These are phyloP conservation scores for Achatina immaculata DNA, from an alignment of 1,140 invertebrate species.

Conservation along the genomic window DNA sequence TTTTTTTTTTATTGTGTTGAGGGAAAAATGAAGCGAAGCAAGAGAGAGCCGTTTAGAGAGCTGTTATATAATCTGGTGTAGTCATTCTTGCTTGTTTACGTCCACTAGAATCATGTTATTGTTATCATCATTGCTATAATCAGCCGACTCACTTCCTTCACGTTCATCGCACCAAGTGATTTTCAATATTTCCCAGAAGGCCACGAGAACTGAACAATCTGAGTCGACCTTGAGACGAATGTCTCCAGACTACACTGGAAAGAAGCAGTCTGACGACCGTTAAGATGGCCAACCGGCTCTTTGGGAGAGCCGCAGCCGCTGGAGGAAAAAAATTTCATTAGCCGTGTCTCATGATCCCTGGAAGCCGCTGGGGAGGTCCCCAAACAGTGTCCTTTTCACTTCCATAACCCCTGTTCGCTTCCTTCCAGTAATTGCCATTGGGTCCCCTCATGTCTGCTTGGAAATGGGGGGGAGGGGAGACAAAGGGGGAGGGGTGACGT, in stretches of 20 bases:
- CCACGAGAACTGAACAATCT: not conserved
- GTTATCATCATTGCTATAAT: not conserved
- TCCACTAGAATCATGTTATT: too few species aligned
- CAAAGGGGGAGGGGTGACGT: not conserved
- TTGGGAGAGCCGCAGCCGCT: not conserved
- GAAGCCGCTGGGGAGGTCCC: not conserved
- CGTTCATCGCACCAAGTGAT: not conserved
- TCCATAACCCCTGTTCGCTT: not conserved
- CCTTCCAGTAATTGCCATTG: slow-evolving; percentile 16
- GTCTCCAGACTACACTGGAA: not conserved
- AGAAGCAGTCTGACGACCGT: not conserved
- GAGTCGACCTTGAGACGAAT: not conserved
- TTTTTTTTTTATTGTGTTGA: too few species aligned
- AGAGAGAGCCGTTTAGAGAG: too few species aligned
- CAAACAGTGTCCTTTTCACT: slow-evolving; percentile 5
- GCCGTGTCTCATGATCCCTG: slow-evolving; percentile 16
- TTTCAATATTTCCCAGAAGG: not conserved
- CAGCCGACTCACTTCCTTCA: not conserved
- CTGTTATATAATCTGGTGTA: too few species aligned
- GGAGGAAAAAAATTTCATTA: slow-evolving; percentile 23
- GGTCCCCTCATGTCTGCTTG: not conserved
- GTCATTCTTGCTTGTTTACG: too few species aligned
- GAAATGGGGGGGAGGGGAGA: slow-evolving; percentile 1
- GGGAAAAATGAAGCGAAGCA: too few species aligned
- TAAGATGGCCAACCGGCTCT: not conserved